Evolutionary conservation across 2,113 vertebrate species (phyloP).

Genomic region (Mobula hypostoma): DNA sequence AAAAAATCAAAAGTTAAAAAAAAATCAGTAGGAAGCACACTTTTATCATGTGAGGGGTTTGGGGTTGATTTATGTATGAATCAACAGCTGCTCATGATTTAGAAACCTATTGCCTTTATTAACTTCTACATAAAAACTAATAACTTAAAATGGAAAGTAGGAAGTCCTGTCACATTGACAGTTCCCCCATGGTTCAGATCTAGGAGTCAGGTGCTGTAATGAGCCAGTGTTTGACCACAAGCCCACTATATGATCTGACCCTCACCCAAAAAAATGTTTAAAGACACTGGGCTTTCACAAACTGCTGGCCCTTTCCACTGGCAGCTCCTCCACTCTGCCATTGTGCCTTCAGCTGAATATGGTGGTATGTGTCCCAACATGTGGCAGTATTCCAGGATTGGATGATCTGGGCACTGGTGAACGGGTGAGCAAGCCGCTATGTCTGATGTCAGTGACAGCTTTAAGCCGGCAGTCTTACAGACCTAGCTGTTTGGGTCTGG

Average conservation of each 20-base stretch:
- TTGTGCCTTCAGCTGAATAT: background rate
- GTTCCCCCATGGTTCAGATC: background rate
- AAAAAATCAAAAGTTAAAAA: background rate
- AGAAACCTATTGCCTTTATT: slow-evolving; percentile 4
- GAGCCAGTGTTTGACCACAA: background rate
- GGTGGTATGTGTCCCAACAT: background rate
- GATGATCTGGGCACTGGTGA: background rate
- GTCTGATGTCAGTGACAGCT: background rate
- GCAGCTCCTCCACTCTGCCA: background rate
- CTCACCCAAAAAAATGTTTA: too few species aligned
- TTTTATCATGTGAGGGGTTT: slow-evolving; percentile 23
- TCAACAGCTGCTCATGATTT: background rate
- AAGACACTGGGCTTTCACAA: background rate
- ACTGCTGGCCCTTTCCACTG: background rate
- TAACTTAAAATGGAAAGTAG: background rate
- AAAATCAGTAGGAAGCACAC: slow-evolving; percentile 33
- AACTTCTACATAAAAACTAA: background rate
- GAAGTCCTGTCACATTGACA: background rate
- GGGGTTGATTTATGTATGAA: background rate
- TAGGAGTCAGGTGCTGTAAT: background rate
- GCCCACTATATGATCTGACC: background rate
- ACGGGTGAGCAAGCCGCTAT: too few species aligned
- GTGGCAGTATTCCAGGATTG: background rate
- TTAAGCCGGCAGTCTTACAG: background rate
- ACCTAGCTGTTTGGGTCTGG: too few species aligned